Percentiles rank a stretch among this genome's conserved stretches.
Conservation (phyloP, 2,113 vertebrate genomes). For the Notiomystis cincta region DNA sequence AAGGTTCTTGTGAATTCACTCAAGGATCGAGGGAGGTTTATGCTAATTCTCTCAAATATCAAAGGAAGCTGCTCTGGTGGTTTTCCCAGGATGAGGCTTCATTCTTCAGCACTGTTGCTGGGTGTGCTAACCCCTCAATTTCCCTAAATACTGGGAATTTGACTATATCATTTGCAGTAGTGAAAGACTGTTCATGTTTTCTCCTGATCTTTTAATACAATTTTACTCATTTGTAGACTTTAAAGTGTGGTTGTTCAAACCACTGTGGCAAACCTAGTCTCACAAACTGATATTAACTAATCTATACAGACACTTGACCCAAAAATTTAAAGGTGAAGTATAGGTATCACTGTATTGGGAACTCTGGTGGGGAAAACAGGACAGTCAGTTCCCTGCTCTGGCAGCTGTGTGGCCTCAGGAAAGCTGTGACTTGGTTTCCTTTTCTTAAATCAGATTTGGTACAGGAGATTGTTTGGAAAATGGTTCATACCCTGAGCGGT, state of each 20-base stretch:
- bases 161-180: background rate
- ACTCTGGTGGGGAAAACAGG: background rate
- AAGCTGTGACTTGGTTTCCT: background rate
- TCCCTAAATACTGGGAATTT: background rate
- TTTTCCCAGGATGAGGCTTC: background rate
- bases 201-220: background rate
- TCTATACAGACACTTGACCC: background rate
- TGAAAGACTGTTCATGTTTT: background rate
- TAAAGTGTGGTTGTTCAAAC: background rate
- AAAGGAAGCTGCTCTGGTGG: background rate
- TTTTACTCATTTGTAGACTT: background rate
- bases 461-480: background rate
- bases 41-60: background rate
- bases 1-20: background rate
- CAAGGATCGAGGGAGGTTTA: background rate
- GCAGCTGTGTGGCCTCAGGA: background rate
- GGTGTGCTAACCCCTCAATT: background rate
- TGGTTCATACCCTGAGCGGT: fast-evolving
- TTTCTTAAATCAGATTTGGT: background rate
- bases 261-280: background rate
- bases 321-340: fast-evolving
- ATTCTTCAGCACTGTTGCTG: fast-evolving
- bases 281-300: fast-evolving
- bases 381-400: background rate
- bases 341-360: background rate